Base-by-base conservation (phyloP, 2,113 vertebrate genomes). In the Desmodus rotundus region DNA sequence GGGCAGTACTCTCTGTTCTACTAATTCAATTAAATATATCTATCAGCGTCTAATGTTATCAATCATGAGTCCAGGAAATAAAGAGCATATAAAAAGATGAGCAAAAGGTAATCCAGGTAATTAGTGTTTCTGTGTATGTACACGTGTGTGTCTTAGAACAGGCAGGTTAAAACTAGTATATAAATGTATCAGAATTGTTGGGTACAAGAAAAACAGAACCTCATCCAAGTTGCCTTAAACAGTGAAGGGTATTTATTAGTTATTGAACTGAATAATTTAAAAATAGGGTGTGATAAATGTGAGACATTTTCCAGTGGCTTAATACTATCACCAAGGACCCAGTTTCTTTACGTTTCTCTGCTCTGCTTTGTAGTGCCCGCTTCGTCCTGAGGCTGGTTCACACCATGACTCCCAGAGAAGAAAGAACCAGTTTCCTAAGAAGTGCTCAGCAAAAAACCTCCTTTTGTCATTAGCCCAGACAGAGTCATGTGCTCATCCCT, bases 101-200 rank as follows among this genome's bases (percentile, higher is more conserved):
- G 19, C 52, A 92, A 87, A 93, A 97, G 12, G 26, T 92, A 94
- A 91, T 91, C 87, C 24, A 85, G 47, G 52, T 52, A 90, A 52
- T 80, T 87, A 78, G n/a, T 47, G 1, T 50, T 28, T n/a, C 10
- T 31, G 33, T 24, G 9, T n/a, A 20, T 74, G 24, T 38, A 9
- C 28, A 3, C 6, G 31, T 54, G 26, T 65, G 4, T 87, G 2
- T 70, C 4, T 58, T 26, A 92, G 38, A 4, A 12, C 28, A 89
- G 52, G 33, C 26, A 14, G 6, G 1, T 63, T 77, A 90, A 95
- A 89, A 61, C 24, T 84, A 56, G 7, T 15, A 26, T 41, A 17
- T 72, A 58, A 74, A 54, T 81, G 52, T 56, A 65, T 81, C 72
- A 65, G 45, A 28, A 68, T 92, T 89, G 28, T 81, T 80, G 13